These are phyloP conservation scores for Rhinoptilus africanus DNA, from an alignment of 2,113 vertebrate species.

Conservation along the genomic window DNA sequence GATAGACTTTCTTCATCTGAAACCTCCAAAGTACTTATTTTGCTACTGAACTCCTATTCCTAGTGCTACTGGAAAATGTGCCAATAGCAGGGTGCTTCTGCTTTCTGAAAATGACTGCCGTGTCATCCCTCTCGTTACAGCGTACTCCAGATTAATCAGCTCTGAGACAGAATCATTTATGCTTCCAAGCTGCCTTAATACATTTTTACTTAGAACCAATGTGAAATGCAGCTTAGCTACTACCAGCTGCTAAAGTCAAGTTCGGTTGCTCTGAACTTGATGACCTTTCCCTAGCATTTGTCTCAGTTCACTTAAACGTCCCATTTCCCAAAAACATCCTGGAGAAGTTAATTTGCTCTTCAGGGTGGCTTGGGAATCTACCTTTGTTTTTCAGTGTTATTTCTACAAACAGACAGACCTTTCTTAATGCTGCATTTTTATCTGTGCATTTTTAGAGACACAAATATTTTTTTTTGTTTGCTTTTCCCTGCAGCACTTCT, in stretches of 20 bases:
- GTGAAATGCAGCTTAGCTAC: not conserved
- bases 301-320: not conserved
- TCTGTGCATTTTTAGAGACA: not conserved
- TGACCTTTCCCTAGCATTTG: not conserved
- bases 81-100: not conserved
- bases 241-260: not conserved
- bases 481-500: not conserved
- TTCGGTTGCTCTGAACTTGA: not conserved
- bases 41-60: not conserved
- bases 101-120: not conserved
- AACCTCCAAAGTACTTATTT: not conserved
- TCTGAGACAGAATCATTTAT: not conserved
- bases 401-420: not conserved
- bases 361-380: not conserved
- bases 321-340: not conserved
- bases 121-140: not conserved
- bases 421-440: not conserved
- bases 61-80: not conserved
- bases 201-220: not conserved
- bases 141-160: not conserved
- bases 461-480: not conserved
- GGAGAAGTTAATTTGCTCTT: not conserved
- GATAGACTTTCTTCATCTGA: not conserved
- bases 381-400: not conserved
- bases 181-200: not conserved